Conservation (phyloP, 1,140 invertebrate genomes). For the Cyclargus thomasi region DNA sequence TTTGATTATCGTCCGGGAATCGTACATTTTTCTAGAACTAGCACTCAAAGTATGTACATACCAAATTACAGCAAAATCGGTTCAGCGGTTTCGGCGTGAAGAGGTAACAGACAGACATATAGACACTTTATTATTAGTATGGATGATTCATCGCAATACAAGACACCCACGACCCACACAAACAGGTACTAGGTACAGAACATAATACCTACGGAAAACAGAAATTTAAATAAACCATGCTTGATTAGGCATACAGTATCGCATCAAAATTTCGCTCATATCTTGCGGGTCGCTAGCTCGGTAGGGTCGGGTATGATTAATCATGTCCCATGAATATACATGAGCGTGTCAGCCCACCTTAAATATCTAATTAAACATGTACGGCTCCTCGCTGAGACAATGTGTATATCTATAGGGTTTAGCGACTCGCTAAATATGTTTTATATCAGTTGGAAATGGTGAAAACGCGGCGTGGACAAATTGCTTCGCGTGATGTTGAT, state of each 20-base stretch:
- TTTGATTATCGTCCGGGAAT: no score
- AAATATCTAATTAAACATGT: conserved; percentile 70
- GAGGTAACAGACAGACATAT: no score
- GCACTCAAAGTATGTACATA: no score
- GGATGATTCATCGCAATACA: not conserved
- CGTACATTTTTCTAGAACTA: no score
- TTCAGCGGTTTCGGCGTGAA: no score
- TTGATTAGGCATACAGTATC: conserved; percentile 20
- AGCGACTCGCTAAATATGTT: conserved; percentile 3
- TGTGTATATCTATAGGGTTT: conserved; percentile 10
- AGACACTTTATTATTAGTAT: no score
- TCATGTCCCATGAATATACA: conserved; percentile 70
- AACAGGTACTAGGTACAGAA: not conserved
- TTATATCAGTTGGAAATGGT: conserved; percentile 19
- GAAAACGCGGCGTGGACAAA: not conserved
- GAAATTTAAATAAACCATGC: conserved; percentile 12
- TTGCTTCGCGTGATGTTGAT: not conserved
- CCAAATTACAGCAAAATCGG: no score
- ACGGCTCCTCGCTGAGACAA: conserved; percentile 28
- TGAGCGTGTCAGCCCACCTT: conserved; percentile 60
- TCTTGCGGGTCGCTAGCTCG: conserved; percentile 41
- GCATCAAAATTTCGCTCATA: conserved; percentile 27
- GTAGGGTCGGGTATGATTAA: conserved; percentile 55
- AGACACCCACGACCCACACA: not conserved
- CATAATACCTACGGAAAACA: not conserved